A percentile compares a stretch with the other conserved stretches of the same genome.
Conservation (phyloP, 2,113 vertebrate genomes). For the Carlito syrichta region DNA sequence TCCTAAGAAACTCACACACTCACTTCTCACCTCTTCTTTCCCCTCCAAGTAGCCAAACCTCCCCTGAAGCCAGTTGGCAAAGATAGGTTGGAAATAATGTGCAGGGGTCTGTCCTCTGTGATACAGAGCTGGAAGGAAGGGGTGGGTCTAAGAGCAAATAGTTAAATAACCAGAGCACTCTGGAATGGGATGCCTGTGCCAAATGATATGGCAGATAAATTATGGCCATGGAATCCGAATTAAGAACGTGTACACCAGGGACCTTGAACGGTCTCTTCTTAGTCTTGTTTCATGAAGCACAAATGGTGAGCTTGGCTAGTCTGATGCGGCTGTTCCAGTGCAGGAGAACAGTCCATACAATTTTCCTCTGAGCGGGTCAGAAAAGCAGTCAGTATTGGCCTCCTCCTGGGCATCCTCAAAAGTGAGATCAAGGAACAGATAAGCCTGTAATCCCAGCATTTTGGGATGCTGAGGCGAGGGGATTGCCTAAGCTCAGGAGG, state of each 20-base stretch:
- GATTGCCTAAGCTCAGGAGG: too few relatives aligned
- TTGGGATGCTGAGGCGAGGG: too few relatives aligned
- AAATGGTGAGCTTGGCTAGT: background rate
- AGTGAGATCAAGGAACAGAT: background rate
- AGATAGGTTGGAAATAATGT: background rate
- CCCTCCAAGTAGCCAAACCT: background rate
- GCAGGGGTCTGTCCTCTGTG: background rate
- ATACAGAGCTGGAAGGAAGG: background rate
- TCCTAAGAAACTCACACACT: background rate
- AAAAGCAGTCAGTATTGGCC: background rate
- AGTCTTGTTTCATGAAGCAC: background rate
- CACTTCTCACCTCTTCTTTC: fast-evolving
- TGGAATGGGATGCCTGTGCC: fast-evolving
- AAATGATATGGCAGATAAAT: background rate
- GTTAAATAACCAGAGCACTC: background rate
- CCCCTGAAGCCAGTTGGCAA: background rate
- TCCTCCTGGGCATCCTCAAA: background rate
- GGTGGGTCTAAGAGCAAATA: background rate
- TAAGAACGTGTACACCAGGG: background rate
- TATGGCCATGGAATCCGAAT: fast-evolving
- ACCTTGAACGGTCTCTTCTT: background rate
- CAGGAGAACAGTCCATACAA: background rate
- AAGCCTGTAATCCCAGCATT: too few relatives aligned
- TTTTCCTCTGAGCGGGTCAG: background rate
- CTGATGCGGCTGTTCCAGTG: background rate